Base-by-base conservation (phyloP, 2,888 invertebrate genomes). In the Noctuana brunneofusca region DNA sequence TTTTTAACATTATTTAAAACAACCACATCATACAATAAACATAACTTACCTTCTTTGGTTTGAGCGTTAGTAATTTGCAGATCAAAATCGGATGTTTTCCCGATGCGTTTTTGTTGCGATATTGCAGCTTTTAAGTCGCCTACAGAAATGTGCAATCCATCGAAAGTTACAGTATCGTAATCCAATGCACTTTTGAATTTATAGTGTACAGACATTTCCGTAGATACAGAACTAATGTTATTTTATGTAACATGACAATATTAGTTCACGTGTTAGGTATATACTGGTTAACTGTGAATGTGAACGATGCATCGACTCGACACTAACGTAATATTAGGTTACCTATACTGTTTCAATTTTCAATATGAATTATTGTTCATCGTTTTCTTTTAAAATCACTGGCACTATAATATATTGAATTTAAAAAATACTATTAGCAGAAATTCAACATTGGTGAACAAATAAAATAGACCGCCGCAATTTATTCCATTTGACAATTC, bases 121-220 rank as follows among this genome's bases (percentile, higher is more conserved):
- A 99, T 99, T 59, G 97, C 95, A 77, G 97, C 96, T 89, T 99
- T 99, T 69, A 99, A 92, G 84, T 99, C 99, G 52, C 95, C 96
- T 71, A 99, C 96, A 49, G 98, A 97, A 79, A 99, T 98, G 84
- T 98, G 97, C 65, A 99, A 93, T 65, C 99, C 99, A 93, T 99
- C 98, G 84, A 99, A 98, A 41, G 97, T 97, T 68, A 99, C 95
- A 8, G 98, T 98, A 83, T 99, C 98, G 92, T 96, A 98, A 85
- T 98, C 97, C 81, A 97, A 93, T 66, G 97, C 96, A 79, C 98
- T 98, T 92, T 99, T 99, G 85, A 99, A 99, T 89, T 99, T 99
- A 92, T 99, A 99, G 89, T 99, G 99, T 71, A 99, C 97, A 79
- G 98, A 98, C 96, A 98, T 98, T 80, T 84, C 91, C 79, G 74